phyloP scores from a whole-genome alignment of 23 tunicate genomes.

The Trididemnum miniatum region DNA sequence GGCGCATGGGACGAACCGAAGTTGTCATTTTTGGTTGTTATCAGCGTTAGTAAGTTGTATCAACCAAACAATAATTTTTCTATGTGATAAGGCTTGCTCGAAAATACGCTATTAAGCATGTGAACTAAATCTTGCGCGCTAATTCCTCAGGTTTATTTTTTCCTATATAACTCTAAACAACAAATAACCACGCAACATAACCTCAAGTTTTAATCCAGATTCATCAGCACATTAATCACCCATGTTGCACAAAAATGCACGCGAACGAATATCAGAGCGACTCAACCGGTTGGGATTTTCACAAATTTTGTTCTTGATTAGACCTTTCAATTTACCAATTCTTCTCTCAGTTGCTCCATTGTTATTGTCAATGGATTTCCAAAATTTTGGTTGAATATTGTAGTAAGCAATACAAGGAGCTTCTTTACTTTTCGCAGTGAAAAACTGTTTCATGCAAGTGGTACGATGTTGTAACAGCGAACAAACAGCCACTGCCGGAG shows the following conservation, averaged over 20 bases:
- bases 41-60: too few species aligned
- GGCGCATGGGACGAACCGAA: too few species aligned
- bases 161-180: too few species aligned
- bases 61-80: too few species aligned
- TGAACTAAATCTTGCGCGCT: too few species aligned
- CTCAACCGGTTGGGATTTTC: not conserved
- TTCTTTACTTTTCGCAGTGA: constrained; percentile 14
- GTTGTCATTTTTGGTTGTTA: too few species aligned
- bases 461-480: constrained; percentile 2
- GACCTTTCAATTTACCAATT: constrained; percentile 2
- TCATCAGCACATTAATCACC: not conserved
- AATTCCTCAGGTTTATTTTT: too few species aligned
- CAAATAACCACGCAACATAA: too few species aligned
- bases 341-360: constrained; percentile 15
- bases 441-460: constrained; percentile 5
- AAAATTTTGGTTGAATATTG: not conserved
- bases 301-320: constrained; percentile 5
- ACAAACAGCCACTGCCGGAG: not conserved
- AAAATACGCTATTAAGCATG: too few species aligned
- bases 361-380: constrained; percentile 10
- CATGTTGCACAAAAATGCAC: constrained; percentile 21
- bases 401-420: not conserved
- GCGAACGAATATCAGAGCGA: constrained; percentile 16
- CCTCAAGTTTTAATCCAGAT: not conserved
- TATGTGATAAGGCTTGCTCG: too few species aligned